Evolutionary conservation across 2,888 invertebrate genomes (phyloP), one percentile per base, ranked within the genome.

Genomic region (Drosophila helvetica): DNA sequence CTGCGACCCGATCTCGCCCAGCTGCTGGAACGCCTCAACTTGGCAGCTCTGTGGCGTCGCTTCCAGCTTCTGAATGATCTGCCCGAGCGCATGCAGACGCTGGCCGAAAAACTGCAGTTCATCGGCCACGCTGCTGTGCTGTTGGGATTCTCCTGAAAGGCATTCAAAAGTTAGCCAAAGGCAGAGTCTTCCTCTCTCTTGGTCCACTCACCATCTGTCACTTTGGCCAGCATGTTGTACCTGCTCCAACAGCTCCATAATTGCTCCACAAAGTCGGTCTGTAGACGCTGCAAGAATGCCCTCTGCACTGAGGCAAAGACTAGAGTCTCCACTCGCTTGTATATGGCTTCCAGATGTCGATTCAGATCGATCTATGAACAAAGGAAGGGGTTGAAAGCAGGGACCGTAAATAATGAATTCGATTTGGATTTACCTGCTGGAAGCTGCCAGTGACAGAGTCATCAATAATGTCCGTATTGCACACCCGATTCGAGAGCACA

Each of bases 401-500:
- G 8, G 27, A 27, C 27, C 0, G 7, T 27, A 8, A 2, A 27
- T 8, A 27, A 8, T 2, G 7, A 8, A 27, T 27, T 27, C 27
- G 8, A 27, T 15, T n/a, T 38, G 4, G n/a, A 46, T 53, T 75
- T 56, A 94, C 93, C 95, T 99, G 99, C 93, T 99, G 99, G 92
- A 99, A 99, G 74, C 98, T 98, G 56, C 99, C 99, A 3, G 92
- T 92, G 0, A 92, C 92, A 0, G 92, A 92, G 73, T 92, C 92
- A 63, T 92, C 92, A 51, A 92, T 92, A 7, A 89, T 91, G 58
- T 92, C 92, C 43, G 90, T 88, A 52, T 91, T 87, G 51, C 90
- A 92, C 5, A 81, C 64, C 22, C 88, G 89, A 79, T 92, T 92
- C 3, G 90, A 89, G 0, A 92, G 77, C 5, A 81, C 83, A 53